phyloP scores from a whole-genome alignment of 2,797 vertebrate species.

The Dipus sagitta region DNA sequence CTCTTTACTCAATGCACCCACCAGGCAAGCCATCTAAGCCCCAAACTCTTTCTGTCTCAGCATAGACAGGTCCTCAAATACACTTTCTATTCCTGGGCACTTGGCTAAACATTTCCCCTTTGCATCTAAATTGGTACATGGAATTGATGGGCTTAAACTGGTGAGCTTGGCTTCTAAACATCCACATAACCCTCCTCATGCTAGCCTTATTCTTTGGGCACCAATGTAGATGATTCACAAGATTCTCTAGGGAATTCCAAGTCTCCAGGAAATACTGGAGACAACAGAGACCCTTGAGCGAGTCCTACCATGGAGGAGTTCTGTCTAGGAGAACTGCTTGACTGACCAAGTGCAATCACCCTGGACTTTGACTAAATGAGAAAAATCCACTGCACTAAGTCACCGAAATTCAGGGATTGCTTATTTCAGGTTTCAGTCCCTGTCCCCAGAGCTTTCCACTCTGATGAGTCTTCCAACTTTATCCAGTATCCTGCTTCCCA shows the following conservation, averaged over 20 bases:
- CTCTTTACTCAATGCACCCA: background rate
- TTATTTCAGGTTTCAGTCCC: constrained; percentile 12
- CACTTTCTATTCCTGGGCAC: background rate
- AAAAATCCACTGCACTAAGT: background rate
- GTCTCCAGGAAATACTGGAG: background rate
- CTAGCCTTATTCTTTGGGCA: constrained; percentile 19
- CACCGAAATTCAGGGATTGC: background rate
- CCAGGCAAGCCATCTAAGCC: background rate
- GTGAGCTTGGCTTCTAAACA: constrained; percentile 23
- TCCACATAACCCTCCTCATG: background rate
- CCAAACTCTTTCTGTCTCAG: background rate
- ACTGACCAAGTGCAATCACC: background rate
- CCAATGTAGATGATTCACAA: background rate
- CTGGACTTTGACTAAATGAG: background rate
- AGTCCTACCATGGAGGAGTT: background rate
- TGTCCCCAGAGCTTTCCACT: constrained; percentile 21
- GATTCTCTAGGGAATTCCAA: background rate
- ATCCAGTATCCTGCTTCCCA: constrained; percentile 62
- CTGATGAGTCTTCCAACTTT: constrained; percentile 52
- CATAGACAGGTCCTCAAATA: background rate
- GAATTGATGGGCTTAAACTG: background rate
- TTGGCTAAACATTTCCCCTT: background rate
- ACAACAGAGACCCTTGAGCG: background rate
- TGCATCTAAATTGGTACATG: background rate
- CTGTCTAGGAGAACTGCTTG: background rate